phyloP scores from a whole-genome alignment of 2,888 invertebrate genomes.

The Charanyca ferruginea region DNA sequence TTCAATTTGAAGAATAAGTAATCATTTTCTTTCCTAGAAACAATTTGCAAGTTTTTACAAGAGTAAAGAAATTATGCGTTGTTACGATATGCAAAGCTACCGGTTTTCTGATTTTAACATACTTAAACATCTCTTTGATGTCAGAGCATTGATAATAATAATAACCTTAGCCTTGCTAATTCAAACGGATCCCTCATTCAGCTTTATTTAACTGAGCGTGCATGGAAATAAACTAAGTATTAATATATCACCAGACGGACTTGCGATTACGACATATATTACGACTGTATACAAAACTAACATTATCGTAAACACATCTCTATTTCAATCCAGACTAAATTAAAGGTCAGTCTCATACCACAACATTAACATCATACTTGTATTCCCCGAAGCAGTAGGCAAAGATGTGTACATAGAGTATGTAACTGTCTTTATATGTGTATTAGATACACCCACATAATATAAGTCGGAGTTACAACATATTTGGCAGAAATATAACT shows the following conservation, averaged over 20 bases:
- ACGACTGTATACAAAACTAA: conserved; percentile 34
- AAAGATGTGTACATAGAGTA: background rate
- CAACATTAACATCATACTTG: background rate
- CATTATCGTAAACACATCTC: conserved; percentile 39
- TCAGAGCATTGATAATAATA: conserved; percentile 13
- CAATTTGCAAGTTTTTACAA: background rate
- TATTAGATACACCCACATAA: conserved; percentile 22
- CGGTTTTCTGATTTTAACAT: conserved; percentile 17
- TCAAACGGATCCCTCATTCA: conserved; percentile 4
- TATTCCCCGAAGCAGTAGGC: conserved; percentile 9
- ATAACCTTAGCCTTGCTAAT: conserved; percentile 18
- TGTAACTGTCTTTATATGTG: too few species aligned
- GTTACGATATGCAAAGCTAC: conserved; percentile 6
- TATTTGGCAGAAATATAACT: background rate
- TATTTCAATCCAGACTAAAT: conserved; percentile 37
- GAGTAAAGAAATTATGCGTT: background rate
- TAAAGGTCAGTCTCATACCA: conserved; percentile 11
- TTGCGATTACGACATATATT: conserved; percentile 40
- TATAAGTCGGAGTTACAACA: background rate
- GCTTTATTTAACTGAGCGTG: conserved; percentile 14
- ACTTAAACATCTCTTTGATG: conserved; percentile 31
- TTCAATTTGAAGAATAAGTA: too few species aligned
- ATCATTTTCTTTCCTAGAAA: too few species aligned
- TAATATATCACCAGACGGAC: conserved; percentile 26
- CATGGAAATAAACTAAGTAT: conserved; percentile 37